Conservation (phyloP, 2,113 vertebrate species). For the Hemicordylus capensis region DNA sequence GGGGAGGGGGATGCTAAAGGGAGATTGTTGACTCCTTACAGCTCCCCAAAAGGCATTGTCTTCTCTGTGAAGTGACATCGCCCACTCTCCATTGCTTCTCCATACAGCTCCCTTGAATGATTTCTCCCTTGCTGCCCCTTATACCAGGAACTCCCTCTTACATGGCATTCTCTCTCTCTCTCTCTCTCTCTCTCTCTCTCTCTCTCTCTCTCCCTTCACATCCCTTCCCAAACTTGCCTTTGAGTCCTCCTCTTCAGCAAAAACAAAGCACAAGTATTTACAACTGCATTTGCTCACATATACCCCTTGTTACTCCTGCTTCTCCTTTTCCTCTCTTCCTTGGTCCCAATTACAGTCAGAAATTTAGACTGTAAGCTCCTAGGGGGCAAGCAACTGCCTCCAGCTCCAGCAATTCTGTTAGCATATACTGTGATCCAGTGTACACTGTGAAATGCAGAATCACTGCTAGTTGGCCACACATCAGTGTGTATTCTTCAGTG, state of each 20-base stretch:
- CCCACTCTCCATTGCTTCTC: background rate
- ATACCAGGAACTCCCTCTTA: background rate
- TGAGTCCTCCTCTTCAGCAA: background rate
- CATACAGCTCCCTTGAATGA: no score
- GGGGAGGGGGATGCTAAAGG: slow-evolving; percentile 53
- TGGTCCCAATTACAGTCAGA: no score
- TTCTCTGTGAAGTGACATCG: background rate
- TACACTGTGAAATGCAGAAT: no score
- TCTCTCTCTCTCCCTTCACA: background rate
- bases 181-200: background rate
- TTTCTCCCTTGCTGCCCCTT: background rate
- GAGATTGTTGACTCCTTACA: background rate
- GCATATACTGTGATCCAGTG: no score
- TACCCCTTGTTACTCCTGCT: background rate
- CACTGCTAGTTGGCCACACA: background rate
- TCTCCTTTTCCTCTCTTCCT: background rate
- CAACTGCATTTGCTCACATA: no score
- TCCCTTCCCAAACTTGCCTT: background rate
- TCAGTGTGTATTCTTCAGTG: slow-evolving; percentile 2
- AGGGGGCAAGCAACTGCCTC: no score
- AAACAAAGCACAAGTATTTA: background rate
- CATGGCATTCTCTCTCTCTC: no score
- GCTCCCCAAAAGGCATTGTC: background rate
- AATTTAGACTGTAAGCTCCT: background rate
- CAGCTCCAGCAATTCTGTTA: background rate